These are phyloP conservation scores for Myocastor coypus DNA, from an alignment of 2,113 vertebrate genomes.

Conservation along the genomic window DNA sequence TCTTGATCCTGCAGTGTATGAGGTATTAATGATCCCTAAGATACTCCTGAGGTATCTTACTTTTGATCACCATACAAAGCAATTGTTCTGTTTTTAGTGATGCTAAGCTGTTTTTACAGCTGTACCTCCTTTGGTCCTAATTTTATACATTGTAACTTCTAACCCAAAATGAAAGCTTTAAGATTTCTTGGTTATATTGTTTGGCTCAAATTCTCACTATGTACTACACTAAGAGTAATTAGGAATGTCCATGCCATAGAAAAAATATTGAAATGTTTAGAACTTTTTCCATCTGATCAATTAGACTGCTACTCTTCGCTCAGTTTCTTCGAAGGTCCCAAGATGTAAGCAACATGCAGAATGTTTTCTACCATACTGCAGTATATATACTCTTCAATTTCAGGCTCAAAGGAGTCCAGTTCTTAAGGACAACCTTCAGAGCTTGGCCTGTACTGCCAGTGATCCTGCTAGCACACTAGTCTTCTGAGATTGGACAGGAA, in stretches of 20 bases:
- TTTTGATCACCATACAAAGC: not conserved
- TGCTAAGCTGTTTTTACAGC: not conserved
- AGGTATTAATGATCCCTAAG: not conserved
- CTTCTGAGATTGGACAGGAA: not conserved
- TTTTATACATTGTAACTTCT: not conserved
- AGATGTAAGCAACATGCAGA: not conserved
- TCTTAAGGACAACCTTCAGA: not conserved
- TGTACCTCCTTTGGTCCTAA: not conserved
- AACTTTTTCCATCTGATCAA: not conserved
- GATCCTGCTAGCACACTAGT: not conserved
- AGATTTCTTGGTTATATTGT: not conserved
- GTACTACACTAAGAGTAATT: not conserved
- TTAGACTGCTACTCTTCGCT: not conserved
- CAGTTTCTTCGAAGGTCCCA: not conserved
- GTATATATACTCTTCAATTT: not conserved
- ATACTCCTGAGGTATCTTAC: not conserved
- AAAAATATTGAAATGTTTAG: not conserved
- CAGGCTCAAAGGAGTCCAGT: not conserved
- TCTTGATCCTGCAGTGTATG: not conserved
- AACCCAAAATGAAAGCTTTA: not conserved
- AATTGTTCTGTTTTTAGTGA: not conserved
- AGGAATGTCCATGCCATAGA: not conserved
- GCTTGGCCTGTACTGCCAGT: not conserved
- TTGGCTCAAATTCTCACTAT: not conserved
- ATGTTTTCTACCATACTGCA: not conserved